These are phyloP conservation scores for Pseudococcus longispinus DNA, from an alignment of 2,888 invertebrate species.

Conservation along the genomic window DNA sequence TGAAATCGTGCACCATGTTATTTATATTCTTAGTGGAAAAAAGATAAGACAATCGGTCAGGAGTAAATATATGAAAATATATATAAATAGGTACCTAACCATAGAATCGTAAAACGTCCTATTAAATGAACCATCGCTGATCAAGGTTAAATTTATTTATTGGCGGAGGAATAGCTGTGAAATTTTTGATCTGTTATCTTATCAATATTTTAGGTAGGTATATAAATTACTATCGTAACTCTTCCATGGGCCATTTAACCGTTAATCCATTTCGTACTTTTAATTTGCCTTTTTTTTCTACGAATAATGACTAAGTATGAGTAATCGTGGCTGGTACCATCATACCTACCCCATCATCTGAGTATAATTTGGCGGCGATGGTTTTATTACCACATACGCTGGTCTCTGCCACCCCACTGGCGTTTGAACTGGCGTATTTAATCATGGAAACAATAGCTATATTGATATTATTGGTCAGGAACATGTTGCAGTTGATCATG, in stretches of 20 bases:
- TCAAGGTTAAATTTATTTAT: neutral
- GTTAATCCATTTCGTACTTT: neutral
- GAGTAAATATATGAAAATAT: neutral
- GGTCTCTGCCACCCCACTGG: neutral
- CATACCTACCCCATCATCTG: neutral
- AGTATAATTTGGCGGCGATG: neutral
- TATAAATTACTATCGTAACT: neutral
- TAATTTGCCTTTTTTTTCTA: neutral
- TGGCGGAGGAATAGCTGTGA: neutral
- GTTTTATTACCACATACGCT: neutral
- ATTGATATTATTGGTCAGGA: conserved; percentile 30
- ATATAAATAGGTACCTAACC: neutral
- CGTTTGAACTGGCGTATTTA: neutral
- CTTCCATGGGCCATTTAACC: neutral
- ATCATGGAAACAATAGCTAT: conserved; percentile 45
- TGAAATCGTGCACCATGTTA: neutral
- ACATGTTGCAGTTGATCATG: conserved; percentile 14
- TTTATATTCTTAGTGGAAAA: neutral
- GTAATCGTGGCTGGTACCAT: neutral
- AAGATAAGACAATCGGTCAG: no score
- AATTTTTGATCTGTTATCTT: neutral
- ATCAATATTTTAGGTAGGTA: neutral
- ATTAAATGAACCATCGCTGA: neutral
- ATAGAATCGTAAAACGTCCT: neutral
- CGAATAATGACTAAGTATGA: neutral